Evolutionary conservation across 2,113 vertebrate genomes (phyloP).

Genomic region (Phasianus colchicus): DNA sequence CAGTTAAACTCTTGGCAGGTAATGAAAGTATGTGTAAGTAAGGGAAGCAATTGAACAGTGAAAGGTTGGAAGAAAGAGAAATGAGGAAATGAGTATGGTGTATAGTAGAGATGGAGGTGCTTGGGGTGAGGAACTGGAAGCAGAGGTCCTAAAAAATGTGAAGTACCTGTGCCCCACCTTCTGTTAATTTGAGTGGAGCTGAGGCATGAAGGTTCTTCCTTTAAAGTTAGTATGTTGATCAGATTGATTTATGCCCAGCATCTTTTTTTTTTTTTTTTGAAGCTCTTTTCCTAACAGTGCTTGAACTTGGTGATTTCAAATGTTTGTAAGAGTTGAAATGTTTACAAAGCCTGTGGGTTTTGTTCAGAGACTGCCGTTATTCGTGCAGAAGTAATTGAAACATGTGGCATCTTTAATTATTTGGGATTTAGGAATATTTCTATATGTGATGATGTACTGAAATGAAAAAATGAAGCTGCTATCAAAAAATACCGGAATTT

Average conservation of each 20-base stretch:
- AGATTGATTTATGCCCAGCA: neutral
- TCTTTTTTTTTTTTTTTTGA: neutral
- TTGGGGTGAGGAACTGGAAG: neutral
- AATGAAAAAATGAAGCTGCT: slow-evolving; percentile 8
- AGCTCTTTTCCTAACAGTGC: neutral
- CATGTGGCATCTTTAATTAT: neutral
- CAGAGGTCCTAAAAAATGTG: neutral
- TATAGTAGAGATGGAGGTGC: neutral
- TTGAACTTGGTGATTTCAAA: neutral
- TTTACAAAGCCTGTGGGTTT: neutral
- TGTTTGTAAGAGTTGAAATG: neutral
- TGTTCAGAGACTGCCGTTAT: neutral
- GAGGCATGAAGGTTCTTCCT: neutral
- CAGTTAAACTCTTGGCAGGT: neutral
- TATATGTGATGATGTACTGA: neutral
- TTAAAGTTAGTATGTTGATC: neutral
- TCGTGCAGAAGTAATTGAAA: neutral
- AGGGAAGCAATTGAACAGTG: neutral
- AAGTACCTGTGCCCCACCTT: neutral
- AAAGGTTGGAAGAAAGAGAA: neutral
- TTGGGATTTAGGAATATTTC: neutral
- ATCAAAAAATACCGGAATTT: slow-evolving; percentile 20
- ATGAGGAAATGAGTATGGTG: neutral
- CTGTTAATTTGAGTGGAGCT: neutral
- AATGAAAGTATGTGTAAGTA: rapidly evolving